Conservation (phyloP, 1,140 invertebrate genomes). For the Medauroidea extradentata region DNA sequence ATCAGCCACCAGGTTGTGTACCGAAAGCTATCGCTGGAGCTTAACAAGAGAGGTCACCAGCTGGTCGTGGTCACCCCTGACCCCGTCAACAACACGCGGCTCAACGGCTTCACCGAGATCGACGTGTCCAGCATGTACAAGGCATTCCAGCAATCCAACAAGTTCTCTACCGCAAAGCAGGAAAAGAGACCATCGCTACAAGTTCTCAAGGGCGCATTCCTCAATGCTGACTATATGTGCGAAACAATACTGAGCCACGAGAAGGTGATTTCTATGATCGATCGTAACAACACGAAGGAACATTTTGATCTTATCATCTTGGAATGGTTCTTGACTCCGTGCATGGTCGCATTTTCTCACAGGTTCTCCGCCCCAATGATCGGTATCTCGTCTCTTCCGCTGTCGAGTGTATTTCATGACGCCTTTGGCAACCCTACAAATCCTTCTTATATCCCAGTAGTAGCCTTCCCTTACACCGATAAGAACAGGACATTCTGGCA, state of each 20-base stretch:
- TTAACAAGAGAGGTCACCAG: constrained; percentile 51
- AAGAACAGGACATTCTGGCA: neutral
- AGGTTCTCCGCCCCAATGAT: too few relatives aligned
- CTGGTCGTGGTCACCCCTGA: too few relatives aligned
- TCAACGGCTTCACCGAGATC: constrained; percentile 50
- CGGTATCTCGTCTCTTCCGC: neutral
- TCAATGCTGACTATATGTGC: neutral
- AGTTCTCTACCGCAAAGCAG: neutral
- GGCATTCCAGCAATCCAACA: neutral
- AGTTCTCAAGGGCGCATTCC: neutral
- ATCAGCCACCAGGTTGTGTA: too few relatives aligned
- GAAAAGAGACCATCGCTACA: neutral
- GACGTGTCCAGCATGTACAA: constrained; percentile 6
- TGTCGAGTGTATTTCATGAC: neutral
- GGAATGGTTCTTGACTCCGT: neutral
- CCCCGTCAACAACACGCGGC: constrained; percentile 39
- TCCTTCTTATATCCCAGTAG: neutral
- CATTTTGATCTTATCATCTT: constrained; percentile 6
- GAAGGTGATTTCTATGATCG: neutral
- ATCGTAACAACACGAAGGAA: neutral
- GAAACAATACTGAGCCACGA: neutral
- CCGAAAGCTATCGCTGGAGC: constrained; percentile 46
- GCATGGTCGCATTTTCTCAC: neutral
- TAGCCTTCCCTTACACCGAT: neutral
- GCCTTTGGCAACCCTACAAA: neutral